Conservation (phyloP, 2,113 vertebrate genomes). For the Stomatorhinus ivindoensis region DNA sequence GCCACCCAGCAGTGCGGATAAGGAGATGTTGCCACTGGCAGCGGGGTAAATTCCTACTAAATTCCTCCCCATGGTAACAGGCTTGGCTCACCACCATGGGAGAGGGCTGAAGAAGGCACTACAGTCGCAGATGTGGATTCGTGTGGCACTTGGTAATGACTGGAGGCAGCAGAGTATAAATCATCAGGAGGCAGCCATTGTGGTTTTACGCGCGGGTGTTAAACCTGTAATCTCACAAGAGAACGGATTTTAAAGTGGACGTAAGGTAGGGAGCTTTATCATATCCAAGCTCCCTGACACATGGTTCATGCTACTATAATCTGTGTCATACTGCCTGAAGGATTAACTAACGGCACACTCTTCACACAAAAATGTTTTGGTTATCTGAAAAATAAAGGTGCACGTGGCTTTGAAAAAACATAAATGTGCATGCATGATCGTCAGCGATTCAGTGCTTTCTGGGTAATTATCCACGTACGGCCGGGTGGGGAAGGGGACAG, state of each 20-base stretch:
- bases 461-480: background rate
- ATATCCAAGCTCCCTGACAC: background rate
- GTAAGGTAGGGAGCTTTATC: background rate
- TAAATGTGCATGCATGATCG: background rate
- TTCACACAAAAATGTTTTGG: background rate
- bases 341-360: background rate
- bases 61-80: background rate
- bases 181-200: background rate
- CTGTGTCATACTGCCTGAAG: background rate
- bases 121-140: background rate
- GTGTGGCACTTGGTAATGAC: background rate
- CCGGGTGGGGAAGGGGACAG: background rate
- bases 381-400: background rate
- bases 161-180: background rate
- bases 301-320: background rate
- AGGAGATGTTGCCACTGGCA: background rate
- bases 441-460: background rate
- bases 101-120: background rate
- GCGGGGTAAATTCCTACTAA: background rate
- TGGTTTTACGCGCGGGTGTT: background rate
- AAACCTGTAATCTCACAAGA: background rate
- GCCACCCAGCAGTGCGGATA: background rate
- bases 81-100: background rate
- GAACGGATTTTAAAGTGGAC: background rate
- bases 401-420: background rate